Evolutionary conservation across 2,888 invertebrate genomes (phyloP), one percentile per base, ranked within the genome.

Genomic region (Cremastinae sp.): DNA sequence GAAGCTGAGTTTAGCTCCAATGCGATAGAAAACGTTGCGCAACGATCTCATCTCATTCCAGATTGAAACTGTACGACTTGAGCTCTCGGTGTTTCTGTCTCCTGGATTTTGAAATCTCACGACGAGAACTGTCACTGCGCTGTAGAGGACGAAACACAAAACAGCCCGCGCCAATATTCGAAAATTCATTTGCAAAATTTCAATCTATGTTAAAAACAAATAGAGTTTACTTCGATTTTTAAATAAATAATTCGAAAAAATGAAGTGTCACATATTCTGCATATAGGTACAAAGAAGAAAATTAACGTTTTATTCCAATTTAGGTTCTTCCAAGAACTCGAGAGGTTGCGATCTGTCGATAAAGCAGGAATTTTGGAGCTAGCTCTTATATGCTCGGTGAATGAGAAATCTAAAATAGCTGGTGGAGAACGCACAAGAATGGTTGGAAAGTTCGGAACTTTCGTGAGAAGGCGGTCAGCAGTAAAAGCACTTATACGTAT

Each of bases 391-490:
- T 37, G 61, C 12, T 12, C 22, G 18, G 10, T 10, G 47, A 68
- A 49, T 41, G 51, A 22, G 12, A 28, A 28, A 5, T 5, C 5
- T 5, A 14, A 8, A 37, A n/a, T 14, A 14, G 41, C 18, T 12
- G 12, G 16, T 39, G 28, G 16, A 65, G 20, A 51, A 35, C 14
- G 41, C n/a, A 43, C 41, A 43, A 43, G 14, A 62, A 55, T 41
- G 39, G 56, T 18, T 47, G 10, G 39, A 58, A 68, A 58, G 64
- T 71, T 75, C 20, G 61, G 56, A 55, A 53, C 56, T 65, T 58
- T 56, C 49, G 65, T 51, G 70, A 71, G 65, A 75, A 66, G 65
- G 61, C 65, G 65, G 65, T 70, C 64, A 65, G 53, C 58, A 7
- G 14, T 12, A 22, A 62, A 16, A 20, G 10, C 61, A 35, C 16